Percentiles rank a stretch among this genome's conserved stretches.
phyloP scores from a whole-genome alignment of 92 coral and sea anemone species.

The Palythoa grandis region DNA sequence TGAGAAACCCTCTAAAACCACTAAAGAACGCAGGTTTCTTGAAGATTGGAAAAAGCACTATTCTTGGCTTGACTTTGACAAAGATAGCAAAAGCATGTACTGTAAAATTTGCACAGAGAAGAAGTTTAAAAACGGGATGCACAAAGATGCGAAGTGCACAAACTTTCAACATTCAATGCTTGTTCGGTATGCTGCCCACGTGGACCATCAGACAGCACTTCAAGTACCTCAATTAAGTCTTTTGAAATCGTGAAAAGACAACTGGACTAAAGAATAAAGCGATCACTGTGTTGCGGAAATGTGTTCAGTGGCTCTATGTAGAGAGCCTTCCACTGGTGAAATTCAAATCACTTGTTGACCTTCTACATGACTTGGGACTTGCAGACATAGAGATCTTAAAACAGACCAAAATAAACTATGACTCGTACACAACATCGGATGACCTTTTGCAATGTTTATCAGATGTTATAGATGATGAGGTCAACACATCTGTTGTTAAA shows the following conservation, averaged over 20 bases:
- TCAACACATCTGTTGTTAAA: constrained; percentile 22
- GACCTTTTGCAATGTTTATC: constrained; percentile 38
- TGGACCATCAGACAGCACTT: constrained; percentile 37
- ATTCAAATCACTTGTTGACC: constrained; percentile 40
- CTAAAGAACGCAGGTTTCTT: no score
- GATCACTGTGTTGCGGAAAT: constrained; percentile 24
- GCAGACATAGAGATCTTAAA: constrained; percentile 40
- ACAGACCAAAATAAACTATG: constrained; percentile 29
- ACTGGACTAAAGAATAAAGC: constrained; percentile 29
- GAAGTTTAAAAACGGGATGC: constrained; percentile 36
- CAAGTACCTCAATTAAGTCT: constrained; percentile 27
- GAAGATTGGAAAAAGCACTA: no score
- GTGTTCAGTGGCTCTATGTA: constrained; percentile 40
- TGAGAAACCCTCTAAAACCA: background rate
- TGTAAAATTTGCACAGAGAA: constrained; percentile 23
- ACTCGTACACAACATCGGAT: constrained; percentile 21
- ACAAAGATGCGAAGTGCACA: constrained; percentile 42
- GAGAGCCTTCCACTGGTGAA: constrained; percentile 43
- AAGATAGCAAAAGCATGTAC: constrained; percentile 31
- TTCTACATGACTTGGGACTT: constrained; percentile 38
- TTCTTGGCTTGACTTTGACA: constrained; percentile 19
- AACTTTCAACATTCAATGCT: constrained; percentile 10
- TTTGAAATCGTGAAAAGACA: constrained; percentile 25
- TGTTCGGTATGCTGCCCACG: constrained; percentile 11
- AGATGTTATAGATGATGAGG: constrained; percentile 31